phyloP scores from a whole-genome alignment of 2,113 vertebrate species.

The Paradisaea rubra region DNA sequence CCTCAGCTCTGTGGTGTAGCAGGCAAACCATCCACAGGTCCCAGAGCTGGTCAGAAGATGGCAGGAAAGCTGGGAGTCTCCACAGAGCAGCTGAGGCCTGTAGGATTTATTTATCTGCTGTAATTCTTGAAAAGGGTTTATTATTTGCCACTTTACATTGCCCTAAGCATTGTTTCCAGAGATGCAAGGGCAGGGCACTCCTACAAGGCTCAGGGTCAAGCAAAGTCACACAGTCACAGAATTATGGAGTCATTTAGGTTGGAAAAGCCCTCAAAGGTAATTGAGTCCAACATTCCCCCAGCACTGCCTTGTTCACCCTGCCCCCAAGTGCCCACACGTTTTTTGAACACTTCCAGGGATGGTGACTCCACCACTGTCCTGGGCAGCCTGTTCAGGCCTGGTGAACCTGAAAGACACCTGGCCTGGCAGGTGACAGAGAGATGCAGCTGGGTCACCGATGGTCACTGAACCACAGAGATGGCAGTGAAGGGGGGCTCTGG shows the following conservation, averaged over 20 bases:
- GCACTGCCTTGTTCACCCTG: neutral
- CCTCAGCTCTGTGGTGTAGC: neutral
- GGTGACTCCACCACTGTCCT: neutral
- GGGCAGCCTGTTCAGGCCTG: neutral
- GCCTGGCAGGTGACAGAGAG: neutral
- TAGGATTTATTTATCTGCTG: neutral
- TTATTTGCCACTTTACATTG: neutral
- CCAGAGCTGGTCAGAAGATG: neutral
- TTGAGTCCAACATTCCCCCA: neutral
- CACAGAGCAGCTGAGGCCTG: neutral
- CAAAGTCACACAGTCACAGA: neutral
- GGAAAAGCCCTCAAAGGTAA: neutral
- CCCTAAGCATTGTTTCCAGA: neutral
- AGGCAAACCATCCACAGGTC: neutral
- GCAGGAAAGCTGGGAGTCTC: neutral
- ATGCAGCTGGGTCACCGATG: neutral
- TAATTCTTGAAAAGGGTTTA: neutral
- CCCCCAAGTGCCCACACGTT: fast-evolving
- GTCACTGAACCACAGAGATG: neutral
- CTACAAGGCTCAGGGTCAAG: neutral
- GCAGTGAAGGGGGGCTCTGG: neutral
- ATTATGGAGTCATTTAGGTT: neutral
- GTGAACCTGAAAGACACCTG: neutral
- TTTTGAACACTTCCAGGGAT: neutral
- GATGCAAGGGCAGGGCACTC: neutral